A percentile compares a stretch with the other conserved stretches of the same genome.
phyloP scores from a whole-genome alignment of 2,888 invertebrate genomes.

The Blastobasis adustella region DNA sequence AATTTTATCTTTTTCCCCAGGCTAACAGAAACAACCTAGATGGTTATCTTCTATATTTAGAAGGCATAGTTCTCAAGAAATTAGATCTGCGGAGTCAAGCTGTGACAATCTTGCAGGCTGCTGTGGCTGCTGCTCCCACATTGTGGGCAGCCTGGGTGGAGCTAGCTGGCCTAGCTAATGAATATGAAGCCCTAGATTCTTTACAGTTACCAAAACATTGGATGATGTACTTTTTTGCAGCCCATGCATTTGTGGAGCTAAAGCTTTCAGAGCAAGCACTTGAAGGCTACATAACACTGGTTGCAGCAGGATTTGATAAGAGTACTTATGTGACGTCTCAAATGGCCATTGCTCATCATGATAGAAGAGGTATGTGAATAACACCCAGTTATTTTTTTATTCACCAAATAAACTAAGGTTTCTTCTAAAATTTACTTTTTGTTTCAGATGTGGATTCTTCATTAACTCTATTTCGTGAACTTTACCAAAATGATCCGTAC shows the following conservation, averaged over 20 bases:
- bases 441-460: constrained; percentile 91
- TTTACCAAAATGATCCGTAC: constrained; percentile 92
- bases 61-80: constrained; percentile 93
- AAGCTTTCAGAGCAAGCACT: constrained; percentile 93
- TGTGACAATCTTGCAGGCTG: constrained; percentile 83
- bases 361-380: constrained; percentile 82
- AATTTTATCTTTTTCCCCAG: constrained; percentile 20
- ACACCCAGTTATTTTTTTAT: background rate
- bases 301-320: constrained; percentile 86
- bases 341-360: constrained; percentile 94
- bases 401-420: background rate
- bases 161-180: constrained; percentile 87
- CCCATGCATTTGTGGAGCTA: constrained; percentile 91
- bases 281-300: constrained; percentile 85
- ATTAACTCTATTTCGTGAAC: constrained; percentile 86
- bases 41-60: constrained; percentile 90
- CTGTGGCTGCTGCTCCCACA: constrained; percentile 86
- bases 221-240: constrained; percentile 95
- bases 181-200: constrained; percentile 82
- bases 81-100: constrained; percentile 87
- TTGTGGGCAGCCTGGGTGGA: constrained; percentile 98
- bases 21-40: constrained; percentile 82
- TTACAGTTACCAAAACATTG: constrained; percentile 88
- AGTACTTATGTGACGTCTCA: constrained; percentile 94
- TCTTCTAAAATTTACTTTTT: background rate